Evolutionary conservation across 1,140 invertebrate genomes (phyloP), one percentile per base, ranked within the genome.

Genomic region (Drosophila bifasciata): DNA sequence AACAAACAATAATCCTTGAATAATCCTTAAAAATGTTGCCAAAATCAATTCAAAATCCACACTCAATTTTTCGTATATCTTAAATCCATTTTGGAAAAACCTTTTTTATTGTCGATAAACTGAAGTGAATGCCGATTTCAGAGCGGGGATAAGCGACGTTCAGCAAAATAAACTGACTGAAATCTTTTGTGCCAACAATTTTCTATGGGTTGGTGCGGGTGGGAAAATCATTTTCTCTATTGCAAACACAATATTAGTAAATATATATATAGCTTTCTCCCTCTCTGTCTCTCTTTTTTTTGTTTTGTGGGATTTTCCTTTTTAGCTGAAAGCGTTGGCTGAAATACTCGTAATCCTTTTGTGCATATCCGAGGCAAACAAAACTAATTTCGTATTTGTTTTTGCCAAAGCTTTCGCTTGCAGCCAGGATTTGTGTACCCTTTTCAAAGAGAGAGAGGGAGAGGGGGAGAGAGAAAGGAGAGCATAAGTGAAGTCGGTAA

Each of bases 301-400:
- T 32, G 19, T 51, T 51, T 39, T 51, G 9, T 51, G 9, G 13
- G 17, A 21, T 49, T 45, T 45, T 15, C 15, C 5, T 43, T 46
- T 15, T 40, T 21, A 6, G 32, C 16, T 21, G n/a, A 3, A 63
- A 63, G 59, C 44, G 16, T 25, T 48, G 9, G 2, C 1, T n/a
- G n/a, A n/a, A 25, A 28, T 46, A n/a, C n/a, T n/a, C n/a, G n/a
- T n/a, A 46, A 53, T 68, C 41, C 64, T 68, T 68, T 68, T 68
- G 48, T 67, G 40, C 61, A 53, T 44, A 64, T 62, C 39, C 23
- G 44, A 64, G 9, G 23, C 62, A 13, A 50, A 41, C 44, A 19
- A 49, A 49, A 41, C 44, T 64, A 63, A 63, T 48, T 64, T 49
- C 44, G 45, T 62, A 23, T 41, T 63, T 64, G 32, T 40, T 68